Conservation (phyloP, 2,888 invertebrate genomes). For the Pandemis heparana region DNA sequence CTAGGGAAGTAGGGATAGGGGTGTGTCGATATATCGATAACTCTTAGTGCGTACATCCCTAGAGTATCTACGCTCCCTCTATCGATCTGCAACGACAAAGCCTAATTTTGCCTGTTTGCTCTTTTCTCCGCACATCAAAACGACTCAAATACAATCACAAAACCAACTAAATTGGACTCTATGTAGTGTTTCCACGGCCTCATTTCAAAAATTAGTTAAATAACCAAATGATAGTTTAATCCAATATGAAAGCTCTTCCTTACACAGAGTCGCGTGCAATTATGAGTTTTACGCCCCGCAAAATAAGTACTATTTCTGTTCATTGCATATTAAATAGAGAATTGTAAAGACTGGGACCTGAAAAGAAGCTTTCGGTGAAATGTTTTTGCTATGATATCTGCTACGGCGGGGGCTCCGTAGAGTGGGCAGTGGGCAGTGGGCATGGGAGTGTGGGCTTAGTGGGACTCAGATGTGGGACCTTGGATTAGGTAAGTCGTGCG, state of each 20-base stretch:
- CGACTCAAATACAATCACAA: background rate
- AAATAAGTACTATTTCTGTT: conserved; percentile 43
- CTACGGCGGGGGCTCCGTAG: conserved; percentile 23
- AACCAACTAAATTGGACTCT: background rate
- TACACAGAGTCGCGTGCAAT: conserved; percentile 17
- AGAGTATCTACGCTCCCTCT: conserved; percentile 62
- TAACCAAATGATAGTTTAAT: conserved; percentile 20
- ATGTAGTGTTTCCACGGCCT: fast-evolving
- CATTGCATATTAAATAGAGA: conserved; percentile 39
- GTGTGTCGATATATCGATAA: conserved; percentile 11
- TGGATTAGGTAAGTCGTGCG: conserved; percentile 22
- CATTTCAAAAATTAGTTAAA: background rate
- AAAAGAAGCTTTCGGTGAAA: conserved; percentile 49
- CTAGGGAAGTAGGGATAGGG: background rate
- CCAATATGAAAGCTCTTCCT: conserved; percentile 35
- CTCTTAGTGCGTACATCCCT: conserved; percentile 53
- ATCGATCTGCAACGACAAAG: conserved; percentile 74
- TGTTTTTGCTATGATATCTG: conserved; percentile 45
- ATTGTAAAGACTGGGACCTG: conserved; percentile 44
- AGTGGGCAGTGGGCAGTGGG: conserved; percentile 38
- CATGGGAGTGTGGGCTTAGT: conserved; percentile 1
- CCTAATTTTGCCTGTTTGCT: conserved; percentile 75
- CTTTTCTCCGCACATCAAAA: conserved; percentile 8
- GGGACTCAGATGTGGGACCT: conserved; percentile 19
- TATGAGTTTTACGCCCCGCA: conserved; percentile 25